Base-by-base conservation (phyloP, 2,797 vertebrate species). In the Melopsittacus undulatus region DNA sequence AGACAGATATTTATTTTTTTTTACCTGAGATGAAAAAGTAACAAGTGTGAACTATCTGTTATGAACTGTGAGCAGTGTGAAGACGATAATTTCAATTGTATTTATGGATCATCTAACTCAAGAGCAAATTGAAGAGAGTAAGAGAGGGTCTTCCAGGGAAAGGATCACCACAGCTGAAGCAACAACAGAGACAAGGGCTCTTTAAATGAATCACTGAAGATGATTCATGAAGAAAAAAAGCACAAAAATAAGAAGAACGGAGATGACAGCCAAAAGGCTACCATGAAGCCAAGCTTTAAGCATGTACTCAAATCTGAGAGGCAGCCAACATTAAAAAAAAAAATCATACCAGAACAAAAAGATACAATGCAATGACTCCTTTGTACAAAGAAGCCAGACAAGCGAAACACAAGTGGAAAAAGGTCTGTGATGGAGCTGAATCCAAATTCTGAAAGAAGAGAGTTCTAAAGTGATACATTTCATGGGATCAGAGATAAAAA, bases 361-460 rank as follows among this genome's bases (percentile, higher is more conserved):
- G 32, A 84, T 36, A 46, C 9, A 79, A 63, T 8, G 18, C 30
- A 43, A 52, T 13, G 40, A 54, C 16, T 63, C 3, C 43, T 79
- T n/a, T 17, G 14, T 40, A 73, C 43, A 69, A 85, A 62, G 56
- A 63, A 52, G 32, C 14, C 40, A 63, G 17, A 51, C 20, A 80
- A 87, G 24, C 8, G 46, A 49, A 83, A 82, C 74, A 84, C 88
- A 90, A 32, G 74, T 80, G 66, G 19, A 42, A 84, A 80, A 80
- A 93, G 51, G 30, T 64, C 62, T 89, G 1, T n/a, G 57, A 81
- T 38, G 34, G 49, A 87, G 46, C 27, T 46, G 59, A 36, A 77
- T 77, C 67, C 86, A 79, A 59, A 48, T 76, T 84, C 90, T 94
- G 78, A 63, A 91, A 89, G 42, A 91, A 86, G 48, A 57, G 42